Percentiles rank a stretch among this genome's conserved stretches.
Conservation (phyloP, 2,113 vertebrate species). For the Nematolebias whitei region DNA sequence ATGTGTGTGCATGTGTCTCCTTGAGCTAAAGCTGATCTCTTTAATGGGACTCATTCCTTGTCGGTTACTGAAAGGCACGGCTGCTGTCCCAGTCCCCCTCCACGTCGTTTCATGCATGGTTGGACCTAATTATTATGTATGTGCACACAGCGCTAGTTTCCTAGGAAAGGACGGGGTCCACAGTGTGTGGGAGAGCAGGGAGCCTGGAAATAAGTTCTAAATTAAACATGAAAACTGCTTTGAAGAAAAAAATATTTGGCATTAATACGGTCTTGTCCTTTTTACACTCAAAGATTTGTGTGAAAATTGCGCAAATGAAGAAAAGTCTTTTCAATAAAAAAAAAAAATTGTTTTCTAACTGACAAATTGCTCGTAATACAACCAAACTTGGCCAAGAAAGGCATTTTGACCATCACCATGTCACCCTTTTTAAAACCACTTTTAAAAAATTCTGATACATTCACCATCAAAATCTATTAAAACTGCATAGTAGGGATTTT, state of each 20-base stretch:
- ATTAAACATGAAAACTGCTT: constrained; percentile 17
- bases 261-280: background rate
- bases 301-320: too few relatives aligned
- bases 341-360: too few relatives aligned
- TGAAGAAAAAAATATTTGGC: background rate
- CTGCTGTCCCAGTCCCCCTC: constrained; percentile 61
- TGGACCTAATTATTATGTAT: constrained; percentile 71
- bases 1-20: constrained; percentile 5
- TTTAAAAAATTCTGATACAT: background rate
- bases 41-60: constrained; percentile 69
- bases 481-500: too few relatives aligned
- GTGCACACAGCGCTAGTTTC: constrained; percentile 59
- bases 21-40: constrained; percentile 55
- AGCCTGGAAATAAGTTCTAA: constrained; percentile 18
- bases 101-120: constrained; percentile 73
- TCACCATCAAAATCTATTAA: background rate
- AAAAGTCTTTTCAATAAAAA: background rate
- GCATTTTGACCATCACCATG: background rate
- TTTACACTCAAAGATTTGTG: background rate
- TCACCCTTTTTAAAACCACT: background rate
- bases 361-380: too few relatives aligned
- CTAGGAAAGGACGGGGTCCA: constrained; percentile 39
- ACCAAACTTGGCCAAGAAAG: too few relatives aligned
- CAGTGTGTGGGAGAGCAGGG: constrained; percentile 19
- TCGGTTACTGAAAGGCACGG: constrained; percentile 68